Evolutionary conservation across 2,797 vertebrate genomes (phyloP).

Genomic region (Furcifer pardalis): DNA sequence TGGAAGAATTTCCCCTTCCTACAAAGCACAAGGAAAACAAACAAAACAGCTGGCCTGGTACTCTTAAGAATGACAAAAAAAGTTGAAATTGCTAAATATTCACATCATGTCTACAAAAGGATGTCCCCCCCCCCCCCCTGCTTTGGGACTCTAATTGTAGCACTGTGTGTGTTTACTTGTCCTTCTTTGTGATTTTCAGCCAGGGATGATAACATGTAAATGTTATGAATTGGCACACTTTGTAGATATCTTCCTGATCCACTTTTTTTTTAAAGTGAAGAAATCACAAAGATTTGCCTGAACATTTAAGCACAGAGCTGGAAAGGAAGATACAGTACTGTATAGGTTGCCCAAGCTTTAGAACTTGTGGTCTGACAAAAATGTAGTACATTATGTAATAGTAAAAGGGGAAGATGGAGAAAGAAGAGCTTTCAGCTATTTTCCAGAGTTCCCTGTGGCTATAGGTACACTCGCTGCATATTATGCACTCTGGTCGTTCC

Average conservation of each 20-base stretch:
- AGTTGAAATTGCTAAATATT: neutral
- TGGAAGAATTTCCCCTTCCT: neutral
- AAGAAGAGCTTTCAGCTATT: constrained; percentile 21
- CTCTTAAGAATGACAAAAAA: neutral
- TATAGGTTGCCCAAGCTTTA: constrained; percentile 60
- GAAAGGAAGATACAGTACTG: constrained; percentile 40
- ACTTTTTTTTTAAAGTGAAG: neutral
- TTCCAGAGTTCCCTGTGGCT: constrained; percentile 36
- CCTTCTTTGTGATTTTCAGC: neutral
- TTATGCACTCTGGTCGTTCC: constrained; percentile 30
- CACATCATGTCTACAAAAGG: neutral
- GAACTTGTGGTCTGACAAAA: constrained; percentile 22
- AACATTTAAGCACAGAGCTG: neutral
- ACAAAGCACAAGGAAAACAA: neutral
- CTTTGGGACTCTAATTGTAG: no score
- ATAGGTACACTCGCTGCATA: constrained; percentile 40
- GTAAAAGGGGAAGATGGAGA: constrained; percentile 43
- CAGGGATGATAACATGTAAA: neutral
- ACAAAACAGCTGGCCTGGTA: neutral
- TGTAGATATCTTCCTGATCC: neutral
- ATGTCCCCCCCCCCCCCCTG: no score
- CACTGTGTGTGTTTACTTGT: neutral
- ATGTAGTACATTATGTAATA: constrained; percentile 14
- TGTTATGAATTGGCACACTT: neutral
- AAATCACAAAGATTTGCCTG: neutral